Conservation (phyloP, 2,113 vertebrate genomes). For the Grammomys surdaster region DNA sequence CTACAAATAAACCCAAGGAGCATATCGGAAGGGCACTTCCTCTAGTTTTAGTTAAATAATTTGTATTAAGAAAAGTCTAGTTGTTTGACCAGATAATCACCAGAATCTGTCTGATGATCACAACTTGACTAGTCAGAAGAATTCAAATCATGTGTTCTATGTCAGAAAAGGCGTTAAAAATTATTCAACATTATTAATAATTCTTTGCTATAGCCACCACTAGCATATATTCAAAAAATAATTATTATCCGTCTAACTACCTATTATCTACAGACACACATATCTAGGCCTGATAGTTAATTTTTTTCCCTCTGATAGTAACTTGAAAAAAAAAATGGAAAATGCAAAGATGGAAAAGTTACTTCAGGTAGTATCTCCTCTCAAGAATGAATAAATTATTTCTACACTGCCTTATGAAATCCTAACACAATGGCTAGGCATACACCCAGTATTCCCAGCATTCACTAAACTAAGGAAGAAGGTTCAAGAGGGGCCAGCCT, state of each 20-base stretch:
- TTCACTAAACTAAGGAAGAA: background rate
- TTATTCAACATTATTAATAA: background rate
- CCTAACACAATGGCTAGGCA: background rate
- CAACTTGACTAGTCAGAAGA: conserved; percentile 19
- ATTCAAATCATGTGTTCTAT: background rate
- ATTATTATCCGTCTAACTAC: background rate
- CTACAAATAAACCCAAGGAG: conserved; percentile 35
- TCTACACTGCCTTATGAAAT: conserved; percentile 17
- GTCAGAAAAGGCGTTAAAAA: conserved; percentile 43
- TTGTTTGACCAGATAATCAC: background rate
- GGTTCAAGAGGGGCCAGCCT: background rate
- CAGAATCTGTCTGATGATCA: conserved; percentile 18
- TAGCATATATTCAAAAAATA: background rate
- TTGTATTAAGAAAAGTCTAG: background rate
- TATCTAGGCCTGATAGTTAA: background rate
- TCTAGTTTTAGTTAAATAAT: conserved; percentile 23
- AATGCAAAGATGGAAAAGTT: conserved; percentile 34
- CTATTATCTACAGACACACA: background rate
- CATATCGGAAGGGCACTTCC: background rate
- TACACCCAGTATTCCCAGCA: background rate
- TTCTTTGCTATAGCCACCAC: background rate
- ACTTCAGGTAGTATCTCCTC: conserved; percentile 22
- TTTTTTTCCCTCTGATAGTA: conserved; percentile 10
- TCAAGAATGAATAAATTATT: conserved; percentile 26
- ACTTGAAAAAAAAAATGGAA: conserved; percentile 13